Evolutionary conservation across 64 coral and sea anemone genomes (phyloP).

Genomic region (Anthopleura sola): DNA sequence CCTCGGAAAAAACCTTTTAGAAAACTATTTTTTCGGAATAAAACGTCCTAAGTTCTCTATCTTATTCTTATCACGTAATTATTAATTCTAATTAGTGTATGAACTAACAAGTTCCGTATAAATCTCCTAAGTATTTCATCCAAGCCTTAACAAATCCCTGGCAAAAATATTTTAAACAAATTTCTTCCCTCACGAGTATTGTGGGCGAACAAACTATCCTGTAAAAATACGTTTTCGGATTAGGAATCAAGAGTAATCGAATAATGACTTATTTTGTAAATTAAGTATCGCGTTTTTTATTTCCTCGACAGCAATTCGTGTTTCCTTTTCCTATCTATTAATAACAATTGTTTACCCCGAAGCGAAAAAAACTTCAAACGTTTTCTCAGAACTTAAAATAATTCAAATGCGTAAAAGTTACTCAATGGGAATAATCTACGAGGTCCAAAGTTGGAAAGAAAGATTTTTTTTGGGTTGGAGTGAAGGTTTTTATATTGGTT

Average conservation of each 20-base stretch:
- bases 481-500: background rate
- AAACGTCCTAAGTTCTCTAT: background rate
- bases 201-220: background rate
- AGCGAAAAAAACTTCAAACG: background rate
- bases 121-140: background rate
- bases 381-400: background rate
- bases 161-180: background rate
- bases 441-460: background rate
- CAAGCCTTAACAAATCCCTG: background rate
- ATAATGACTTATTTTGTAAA: background rate
- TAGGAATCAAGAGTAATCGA: background rate
- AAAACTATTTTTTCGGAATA: background rate
- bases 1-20: background rate
- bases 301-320: background rate
- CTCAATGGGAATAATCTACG: background rate
- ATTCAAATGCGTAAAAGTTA: too few relatives aligned
- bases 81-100: conserved; percentile 1
- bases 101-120: background rate
- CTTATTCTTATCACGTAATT: background rate
- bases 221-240: background rate
- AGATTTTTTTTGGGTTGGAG: background rate
- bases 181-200: background rate
- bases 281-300: background rate
- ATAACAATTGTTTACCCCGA: background rate
- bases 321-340: background rate